Evolutionary conservation across 1,140 invertebrate genomes (phyloP), one percentile per base, ranked within the genome.

Genomic region (Drosophila funebris): DNA sequence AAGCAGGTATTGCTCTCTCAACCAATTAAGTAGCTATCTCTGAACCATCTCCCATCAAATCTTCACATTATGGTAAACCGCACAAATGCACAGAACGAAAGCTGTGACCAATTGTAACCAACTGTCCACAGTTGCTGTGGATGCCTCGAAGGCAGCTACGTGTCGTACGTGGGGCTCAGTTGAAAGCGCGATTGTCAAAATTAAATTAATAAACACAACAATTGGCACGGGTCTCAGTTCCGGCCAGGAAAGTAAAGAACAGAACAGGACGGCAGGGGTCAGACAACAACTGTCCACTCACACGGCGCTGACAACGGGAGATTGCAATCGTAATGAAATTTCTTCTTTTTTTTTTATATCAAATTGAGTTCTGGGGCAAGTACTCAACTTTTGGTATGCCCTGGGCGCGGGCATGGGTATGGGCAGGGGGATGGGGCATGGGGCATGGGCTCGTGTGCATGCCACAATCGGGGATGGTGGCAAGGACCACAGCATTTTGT

Each of bases 161-260:
- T 39, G 36, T 67, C 62, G 73, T 62, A 63, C 80, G 80, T 81
- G 76, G 61, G 31, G 43, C 48, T 14, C 64, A 50, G 64, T 61
- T 16, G 58, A 46, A 71, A 64, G 66, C 61, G 83, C 83, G 83
- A 88, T 78, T 83, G 72, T 79, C 83, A 88, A 87, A 87, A 88
- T 87, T 83, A 87, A 87, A 87, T 87, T 87, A 87, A 87, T 87
- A 87, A 87, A 87, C 83, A 87, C 83, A 87, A 87, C 83, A 87
- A 87, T 87, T 79, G 82, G 60, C 78, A 64, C 68, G 36, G 75
- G 46, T 52, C 41, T 27, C 22, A 43, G 73, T 33, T 41, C 57
- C 56, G 18, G 60, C 18, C 33, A 24, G 22, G 53, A n/a, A 9
- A n/a, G 3, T 7, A 22, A 22, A 56, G 37, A 11, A 2, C 29